A percentile compares a stretch with the other conserved stretches of the same genome.
These are phyloP conservation scores for Caenorhabditis sinica DNA, from an alignment of 2,888 invertebrate species.

Conservation along the genomic window DNA sequence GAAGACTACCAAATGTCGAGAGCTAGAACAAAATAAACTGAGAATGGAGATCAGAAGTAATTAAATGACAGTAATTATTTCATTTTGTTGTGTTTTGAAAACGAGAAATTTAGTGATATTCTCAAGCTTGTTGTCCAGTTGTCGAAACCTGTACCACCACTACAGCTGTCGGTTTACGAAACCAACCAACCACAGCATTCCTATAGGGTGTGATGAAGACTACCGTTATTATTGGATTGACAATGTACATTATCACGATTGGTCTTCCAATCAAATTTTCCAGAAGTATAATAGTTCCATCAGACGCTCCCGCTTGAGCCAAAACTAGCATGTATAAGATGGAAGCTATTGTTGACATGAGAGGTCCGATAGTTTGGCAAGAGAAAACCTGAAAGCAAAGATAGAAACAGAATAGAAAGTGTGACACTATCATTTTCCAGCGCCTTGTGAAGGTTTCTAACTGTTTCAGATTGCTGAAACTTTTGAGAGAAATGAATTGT, in stretches of 20 bases:
- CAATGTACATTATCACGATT: background rate
- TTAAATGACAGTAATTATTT: no score
- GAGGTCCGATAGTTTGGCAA: constrained; percentile 17
- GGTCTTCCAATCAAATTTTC: constrained; percentile 25
- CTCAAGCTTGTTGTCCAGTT: no score
- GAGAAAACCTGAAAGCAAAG: background rate
- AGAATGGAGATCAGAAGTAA: no score
- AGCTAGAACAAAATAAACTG: no score
- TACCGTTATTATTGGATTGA: constrained; percentile 28
- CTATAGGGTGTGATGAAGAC: constrained; percentile 15
- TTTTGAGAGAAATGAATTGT: background rate
- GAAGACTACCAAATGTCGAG: no score
- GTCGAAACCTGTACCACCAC: no score
- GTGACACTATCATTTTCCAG: background rate
- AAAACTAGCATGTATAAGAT: background rate
- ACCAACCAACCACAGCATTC: constrained; percentile 8
- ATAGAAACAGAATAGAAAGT: background rate
- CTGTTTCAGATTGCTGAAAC: background rate
- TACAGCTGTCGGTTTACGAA: background rate
- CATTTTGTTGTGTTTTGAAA: no score
- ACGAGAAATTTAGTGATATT: no score
- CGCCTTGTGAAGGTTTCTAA: constrained; percentile 3
- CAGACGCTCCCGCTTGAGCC: background rate
- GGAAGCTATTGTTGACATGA: background rate
- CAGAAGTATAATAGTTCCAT: background rate